Conservation (phyloP, 2,797 vertebrate genomes). For the Takifugu ocellatus region DNA sequence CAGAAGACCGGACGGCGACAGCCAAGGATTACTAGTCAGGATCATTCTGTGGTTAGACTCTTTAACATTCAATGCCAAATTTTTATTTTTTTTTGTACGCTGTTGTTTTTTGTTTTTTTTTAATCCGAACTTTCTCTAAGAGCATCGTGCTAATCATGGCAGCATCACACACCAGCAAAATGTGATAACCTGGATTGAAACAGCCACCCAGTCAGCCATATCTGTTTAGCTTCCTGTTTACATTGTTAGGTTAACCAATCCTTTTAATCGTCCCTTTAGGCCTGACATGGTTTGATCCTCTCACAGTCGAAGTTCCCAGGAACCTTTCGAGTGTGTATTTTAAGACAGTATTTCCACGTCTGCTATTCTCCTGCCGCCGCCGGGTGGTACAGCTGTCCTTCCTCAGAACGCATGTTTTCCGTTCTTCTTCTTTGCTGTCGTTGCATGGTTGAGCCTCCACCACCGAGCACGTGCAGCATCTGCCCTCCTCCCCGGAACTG, state of each 20-base stretch:
- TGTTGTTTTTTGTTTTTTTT: constrained; percentile 44
- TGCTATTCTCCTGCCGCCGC: no score
- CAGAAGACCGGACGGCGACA: background rate
- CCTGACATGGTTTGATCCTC: background rate
- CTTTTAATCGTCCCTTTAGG: background rate
- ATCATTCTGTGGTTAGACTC: constrained; percentile 13
- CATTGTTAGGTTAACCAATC: background rate
- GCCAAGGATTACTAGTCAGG: background rate
- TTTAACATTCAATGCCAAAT: constrained; percentile 55
- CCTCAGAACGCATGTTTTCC: no score
- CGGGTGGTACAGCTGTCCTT: no score
- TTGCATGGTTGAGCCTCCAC: constrained; percentile 20
- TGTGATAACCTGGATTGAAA: constrained; percentile 1
- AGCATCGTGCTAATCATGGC: constrained; percentile 9
- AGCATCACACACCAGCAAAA: background rate
- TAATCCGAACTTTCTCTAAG: constrained; percentile 31
- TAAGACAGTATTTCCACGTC: constrained; percentile 6
- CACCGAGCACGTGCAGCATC: constrained; percentile 22
- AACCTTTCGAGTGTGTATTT: constrained; percentile 5
- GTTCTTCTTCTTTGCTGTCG: background rate
- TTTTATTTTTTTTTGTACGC: constrained; percentile 39
- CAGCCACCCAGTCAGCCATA: background rate
- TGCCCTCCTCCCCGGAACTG: background rate
- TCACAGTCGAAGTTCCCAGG: constrained; percentile 4
- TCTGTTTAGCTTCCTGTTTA: background rate